Percentiles rank a stretch among this genome's conserved stretches.
Conservation (phyloP, 2,888 invertebrate species). For the Acholoe squamosa region DNA sequence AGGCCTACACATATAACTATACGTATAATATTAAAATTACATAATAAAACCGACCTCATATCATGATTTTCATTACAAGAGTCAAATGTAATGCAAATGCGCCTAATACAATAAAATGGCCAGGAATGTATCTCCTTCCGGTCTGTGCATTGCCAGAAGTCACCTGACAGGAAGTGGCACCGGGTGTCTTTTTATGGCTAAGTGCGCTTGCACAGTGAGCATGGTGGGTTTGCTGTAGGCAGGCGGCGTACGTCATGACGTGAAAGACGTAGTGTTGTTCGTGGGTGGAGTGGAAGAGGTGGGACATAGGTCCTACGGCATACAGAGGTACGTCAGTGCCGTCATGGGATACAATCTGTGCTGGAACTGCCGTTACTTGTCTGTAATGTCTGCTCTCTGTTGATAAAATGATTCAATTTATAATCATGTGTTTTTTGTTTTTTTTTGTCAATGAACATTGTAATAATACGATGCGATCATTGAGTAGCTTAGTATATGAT, state of each 20-base stretch:
- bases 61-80: too few species aligned
- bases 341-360: constrained; percentile 49
- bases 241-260: constrained; percentile 55
- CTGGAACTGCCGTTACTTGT: constrained; percentile 45
- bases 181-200: background rate
- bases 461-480: too few species aligned
- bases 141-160: background rate
- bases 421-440: too few species aligned
- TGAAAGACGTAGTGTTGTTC: constrained; percentile 59
- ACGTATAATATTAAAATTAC: too few species aligned
- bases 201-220: constrained; percentile 8
- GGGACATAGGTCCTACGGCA: constrained; percentile 49
- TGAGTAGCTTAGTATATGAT: too few species aligned
- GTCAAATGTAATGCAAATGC: too few species aligned
- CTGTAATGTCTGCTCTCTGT: constrained; percentile 24
- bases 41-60: too few species aligned
- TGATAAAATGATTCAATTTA: background rate
- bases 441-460: too few species aligned
- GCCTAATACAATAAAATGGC: too few species aligned
- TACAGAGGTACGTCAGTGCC: constrained; percentile 57
- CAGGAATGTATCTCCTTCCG: background rate
- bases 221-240: background rate
- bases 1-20: too few species aligned
- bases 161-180: background rate
- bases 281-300: constrained; percentile 59